Percentiles rank a stretch among this genome's conserved stretches.
These are phyloP conservation scores for Pteruthius melanotis DNA, from an alignment of 2,113 vertebrate genomes.

Conservation along the genomic window DNA sequence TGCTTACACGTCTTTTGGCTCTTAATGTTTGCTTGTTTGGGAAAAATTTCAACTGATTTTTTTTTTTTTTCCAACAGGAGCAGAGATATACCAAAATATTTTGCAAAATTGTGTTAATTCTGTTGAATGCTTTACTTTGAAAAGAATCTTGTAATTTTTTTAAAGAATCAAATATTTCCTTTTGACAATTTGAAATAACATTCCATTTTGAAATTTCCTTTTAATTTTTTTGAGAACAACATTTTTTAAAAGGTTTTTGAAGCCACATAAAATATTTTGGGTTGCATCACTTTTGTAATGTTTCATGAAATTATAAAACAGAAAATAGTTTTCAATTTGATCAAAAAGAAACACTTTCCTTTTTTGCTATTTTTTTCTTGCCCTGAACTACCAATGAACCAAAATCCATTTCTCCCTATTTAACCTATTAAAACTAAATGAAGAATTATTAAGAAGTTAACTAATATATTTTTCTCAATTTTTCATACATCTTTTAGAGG, in stretches of 20 bases:
- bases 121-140: not conserved
- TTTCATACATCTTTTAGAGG: not conserved
- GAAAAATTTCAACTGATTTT: not conserved
- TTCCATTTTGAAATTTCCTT: slow-evolving; percentile 43
- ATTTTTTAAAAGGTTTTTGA: slow-evolving; percentile 22
- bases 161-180: not conserved
- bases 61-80: accelerated
- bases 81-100: not conserved
- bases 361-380: not conserved
- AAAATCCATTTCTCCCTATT: not conserved
- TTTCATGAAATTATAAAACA: slow-evolving; percentile 4
- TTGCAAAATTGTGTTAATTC: not conserved
- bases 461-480: not conserved
- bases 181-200: slow-evolving; percentile 5
- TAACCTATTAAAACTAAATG: not conserved
- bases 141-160: not conserved
- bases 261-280: slow-evolving; percentile 31
- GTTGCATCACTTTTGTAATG: slow-evolving; percentile 4
- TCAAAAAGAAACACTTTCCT: not conserved
- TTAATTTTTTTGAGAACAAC: not conserved
- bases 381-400: not conserved
- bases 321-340: not conserved
- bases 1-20: not conserved
- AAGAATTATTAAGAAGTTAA: not conserved
- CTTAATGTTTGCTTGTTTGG: not conserved